Evolutionary conservation across 2,888 invertebrate species (phyloP).

Genomic region (Ochlodes sylvanus): DNA sequence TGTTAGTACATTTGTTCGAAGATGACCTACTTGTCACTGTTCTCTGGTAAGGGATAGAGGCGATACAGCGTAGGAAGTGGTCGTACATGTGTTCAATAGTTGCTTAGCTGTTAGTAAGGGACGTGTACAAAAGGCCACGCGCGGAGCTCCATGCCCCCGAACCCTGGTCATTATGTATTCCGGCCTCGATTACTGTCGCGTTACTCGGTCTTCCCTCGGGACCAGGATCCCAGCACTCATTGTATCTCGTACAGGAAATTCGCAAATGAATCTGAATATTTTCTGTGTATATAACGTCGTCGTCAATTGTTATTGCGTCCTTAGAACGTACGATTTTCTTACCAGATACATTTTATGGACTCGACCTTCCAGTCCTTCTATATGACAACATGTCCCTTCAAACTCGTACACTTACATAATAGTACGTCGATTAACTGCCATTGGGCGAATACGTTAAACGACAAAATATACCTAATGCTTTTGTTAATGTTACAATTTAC

Average conservation of each 20-base stretch:
- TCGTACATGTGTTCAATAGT: neutral
- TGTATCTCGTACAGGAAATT: conserved; percentile 23
- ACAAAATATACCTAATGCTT: no score
- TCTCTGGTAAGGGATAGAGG: no score
- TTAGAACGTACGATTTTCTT: neutral
- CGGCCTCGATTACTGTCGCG: conserved; percentile 39
- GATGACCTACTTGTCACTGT: no score
- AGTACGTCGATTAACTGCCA: no score
- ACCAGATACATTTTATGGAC: neutral
- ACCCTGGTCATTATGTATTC: conserved; percentile 49
- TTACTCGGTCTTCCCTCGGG: conserved; percentile 30
- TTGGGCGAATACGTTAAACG: no score
- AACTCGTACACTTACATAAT: no score
- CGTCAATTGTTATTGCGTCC: neutral
- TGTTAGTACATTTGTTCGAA: no score
- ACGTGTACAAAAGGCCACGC: conserved; percentile 22
- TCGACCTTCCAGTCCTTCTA: neutral
- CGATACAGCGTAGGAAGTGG: neutral
- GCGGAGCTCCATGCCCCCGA: conserved; percentile 26
- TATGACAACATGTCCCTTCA: no score
- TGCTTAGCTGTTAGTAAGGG: neutral
- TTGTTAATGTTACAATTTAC: no score
- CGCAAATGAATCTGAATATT: conserved; percentile 18
- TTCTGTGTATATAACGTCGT: neutral
- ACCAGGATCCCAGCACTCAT: conserved; percentile 14